phyloP scores from a whole-genome alignment of 2,113 vertebrate genomes.

The Pampusana beccarii region DNA sequence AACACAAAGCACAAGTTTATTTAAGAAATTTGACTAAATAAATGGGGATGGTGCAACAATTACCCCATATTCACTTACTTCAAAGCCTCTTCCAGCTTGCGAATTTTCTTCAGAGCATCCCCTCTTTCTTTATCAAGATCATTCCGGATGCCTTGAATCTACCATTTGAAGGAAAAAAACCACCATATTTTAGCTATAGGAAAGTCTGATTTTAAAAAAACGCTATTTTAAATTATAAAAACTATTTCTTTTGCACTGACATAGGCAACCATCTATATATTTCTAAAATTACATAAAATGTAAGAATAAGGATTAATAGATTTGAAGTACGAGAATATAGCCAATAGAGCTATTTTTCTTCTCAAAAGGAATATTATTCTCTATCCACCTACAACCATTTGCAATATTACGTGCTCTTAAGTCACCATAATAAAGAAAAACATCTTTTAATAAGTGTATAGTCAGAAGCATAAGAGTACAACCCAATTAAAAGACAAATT shows the following conservation, averaged over 20 bases:
- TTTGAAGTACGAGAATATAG: neutral
- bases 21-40: neutral
- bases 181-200: neutral
- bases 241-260: neutral
- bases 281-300: neutral
- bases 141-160: conserved; percentile 70
- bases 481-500: neutral
- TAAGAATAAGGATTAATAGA: neutral
- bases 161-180: neutral
- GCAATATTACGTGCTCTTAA: neutral
- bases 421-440: neutral
- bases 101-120: conserved; percentile 67
- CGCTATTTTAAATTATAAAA: neutral
- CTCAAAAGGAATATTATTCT: neutral
- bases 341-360: neutral
- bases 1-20: neutral
- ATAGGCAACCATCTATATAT: neutral
- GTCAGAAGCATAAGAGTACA: neutral
- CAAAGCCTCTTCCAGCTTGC: conserved; percentile 68
- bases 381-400: neutral
- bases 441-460: neutral
- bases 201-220: neutral
- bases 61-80: conserved; percentile 69
- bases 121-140: conserved; percentile 74
- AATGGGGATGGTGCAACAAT: neutral